Evolutionary conservation across 2,797 vertebrate genomes (phyloP).

Genomic region (Benthosema pterotum): DNA sequence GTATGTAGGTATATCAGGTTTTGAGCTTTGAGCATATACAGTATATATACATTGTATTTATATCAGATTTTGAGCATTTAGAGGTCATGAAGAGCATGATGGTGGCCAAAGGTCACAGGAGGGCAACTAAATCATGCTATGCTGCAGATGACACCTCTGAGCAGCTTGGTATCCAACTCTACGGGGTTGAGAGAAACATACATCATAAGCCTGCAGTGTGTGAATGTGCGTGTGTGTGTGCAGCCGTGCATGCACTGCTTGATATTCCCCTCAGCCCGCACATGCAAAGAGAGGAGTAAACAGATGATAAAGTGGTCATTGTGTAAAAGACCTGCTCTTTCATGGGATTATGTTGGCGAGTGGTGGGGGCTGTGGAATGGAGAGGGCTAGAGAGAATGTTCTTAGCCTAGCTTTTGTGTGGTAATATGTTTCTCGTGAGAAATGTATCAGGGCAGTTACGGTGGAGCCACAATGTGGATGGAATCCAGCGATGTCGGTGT

Average conservation of each 20-base stretch:
- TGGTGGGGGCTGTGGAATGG: constrained; percentile 16
- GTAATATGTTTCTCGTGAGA: constrained; percentile 28
- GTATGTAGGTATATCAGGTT: no score
- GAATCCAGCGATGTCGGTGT: not conserved
- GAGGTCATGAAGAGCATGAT: not conserved
- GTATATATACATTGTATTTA: no score
- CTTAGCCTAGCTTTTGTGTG: constrained; percentile 11
- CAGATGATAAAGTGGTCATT: constrained; percentile 53
- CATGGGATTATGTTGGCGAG: constrained; percentile 32
- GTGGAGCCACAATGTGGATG: not conserved
- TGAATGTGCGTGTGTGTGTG: constrained; percentile 6
- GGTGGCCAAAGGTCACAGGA: constrained; percentile 23
- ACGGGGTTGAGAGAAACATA: not conserved
- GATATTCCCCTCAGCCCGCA: constrained; percentile 32
- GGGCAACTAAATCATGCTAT: constrained; percentile 19
- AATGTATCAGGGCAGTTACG: constrained; percentile 11
- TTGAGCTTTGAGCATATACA: no score
- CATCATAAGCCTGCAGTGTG: constrained; percentile 4
- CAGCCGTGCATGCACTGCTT: constrained; percentile 36
- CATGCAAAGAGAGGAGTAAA: constrained; percentile 54
- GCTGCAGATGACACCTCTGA: constrained; percentile 34
- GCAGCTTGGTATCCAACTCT: not conserved
- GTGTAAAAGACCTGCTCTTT: constrained; percentile 40
- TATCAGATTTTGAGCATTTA: constrained; percentile 4
- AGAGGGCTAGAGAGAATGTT: constrained; percentile 34